Evolutionary conservation across 2,113 vertebrate species (phyloP), one percentile per base, ranked within the genome.

Genomic region (Buteo buteo): DNA sequence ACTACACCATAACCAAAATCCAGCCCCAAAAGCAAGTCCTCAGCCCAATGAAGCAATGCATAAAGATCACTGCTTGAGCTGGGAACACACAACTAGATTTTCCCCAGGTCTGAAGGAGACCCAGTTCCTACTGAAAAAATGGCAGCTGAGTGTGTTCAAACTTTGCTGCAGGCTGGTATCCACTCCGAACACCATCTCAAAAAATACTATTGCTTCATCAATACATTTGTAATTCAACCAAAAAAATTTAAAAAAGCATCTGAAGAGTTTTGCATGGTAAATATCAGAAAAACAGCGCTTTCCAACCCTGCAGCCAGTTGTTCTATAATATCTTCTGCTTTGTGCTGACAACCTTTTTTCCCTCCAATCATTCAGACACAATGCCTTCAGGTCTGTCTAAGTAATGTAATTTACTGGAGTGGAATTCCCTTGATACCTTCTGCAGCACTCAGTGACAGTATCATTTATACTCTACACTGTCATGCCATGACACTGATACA

Each of bases 351-450:
- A 96, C 92, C 92, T 96, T 97, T 96, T 95, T 96, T 90, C 96
- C 83, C 91, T 96, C 94, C 94, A 92, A 97, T 98, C 97, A 97
- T 98, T 98, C 98, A 92, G 83, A 97, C 95, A 98, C 98, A 97
- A 98, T 96, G 98, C 98, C 98, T 98, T 98, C 98, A 98, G 98
- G 98, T 98, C 98, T 98, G 98, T 97, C 98, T 98, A 97, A 98
- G 97, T 98, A 98, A 98, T 98, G 97, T 98, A 98, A 98, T 98
- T 98, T 98, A 98, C 97, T 98, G 96, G 97, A 98, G 98, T 98
- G 98, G 97, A 98, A 98, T 98, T 98, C 98, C 98, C 98, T 96
- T 44, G 97, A 97, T 96, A 97, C 96, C 94, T 97, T 83, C 96
- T 96, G 98, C 97, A 98, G 98, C 97, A 97, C 98, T 98, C 98